phyloP scores from a whole-genome alignment of 2,888 invertebrate genomes.

The Steinernema hermaphroditum region DNA sequence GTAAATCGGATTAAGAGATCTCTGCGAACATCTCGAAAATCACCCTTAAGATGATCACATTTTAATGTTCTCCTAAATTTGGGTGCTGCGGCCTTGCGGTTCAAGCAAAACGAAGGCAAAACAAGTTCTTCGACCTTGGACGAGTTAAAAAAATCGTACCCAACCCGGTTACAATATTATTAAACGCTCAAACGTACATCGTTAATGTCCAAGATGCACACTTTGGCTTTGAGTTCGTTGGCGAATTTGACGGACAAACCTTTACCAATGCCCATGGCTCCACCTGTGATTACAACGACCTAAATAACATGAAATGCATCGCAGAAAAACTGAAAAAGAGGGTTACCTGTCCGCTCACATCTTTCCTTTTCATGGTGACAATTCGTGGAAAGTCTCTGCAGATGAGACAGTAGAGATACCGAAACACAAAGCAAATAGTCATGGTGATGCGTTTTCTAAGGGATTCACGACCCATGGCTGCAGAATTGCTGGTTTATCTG shows the following conservation, averaged over 20 bases:
- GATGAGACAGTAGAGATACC: constrained; percentile 37
- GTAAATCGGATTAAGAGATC: background rate
- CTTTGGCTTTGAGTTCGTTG: constrained; percentile 37
- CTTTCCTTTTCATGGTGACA: constrained; percentile 38
- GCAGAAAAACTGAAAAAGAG: background rate
- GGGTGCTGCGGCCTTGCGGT: background rate
- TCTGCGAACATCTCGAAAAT: background rate
- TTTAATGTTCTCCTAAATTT: background rate
- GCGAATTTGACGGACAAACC: constrained; percentile 37
- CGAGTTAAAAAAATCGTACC: background rate
- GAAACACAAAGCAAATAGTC: constrained; percentile 34
- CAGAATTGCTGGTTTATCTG: too few relatives aligned
- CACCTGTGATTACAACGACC: constrained; percentile 46
- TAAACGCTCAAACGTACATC: constrained; percentile 35
- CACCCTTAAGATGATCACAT: too few relatives aligned
- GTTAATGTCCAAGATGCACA: constrained; percentile 44
- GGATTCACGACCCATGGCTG: constrained; percentile 3
- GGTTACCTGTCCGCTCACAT: constrained; percentile 39
- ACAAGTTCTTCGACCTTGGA: background rate
- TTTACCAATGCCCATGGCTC: constrained; percentile 46
- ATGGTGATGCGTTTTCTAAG: constrained; percentile 32
- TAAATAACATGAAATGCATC: constrained; percentile 18
- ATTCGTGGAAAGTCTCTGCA: constrained; percentile 41
- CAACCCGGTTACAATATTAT: background rate
- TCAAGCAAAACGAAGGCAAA: background rate